phyloP scores from a whole-genome alignment of 2,888 invertebrate genomes.

The Sinotaia quadrata region DNA sequence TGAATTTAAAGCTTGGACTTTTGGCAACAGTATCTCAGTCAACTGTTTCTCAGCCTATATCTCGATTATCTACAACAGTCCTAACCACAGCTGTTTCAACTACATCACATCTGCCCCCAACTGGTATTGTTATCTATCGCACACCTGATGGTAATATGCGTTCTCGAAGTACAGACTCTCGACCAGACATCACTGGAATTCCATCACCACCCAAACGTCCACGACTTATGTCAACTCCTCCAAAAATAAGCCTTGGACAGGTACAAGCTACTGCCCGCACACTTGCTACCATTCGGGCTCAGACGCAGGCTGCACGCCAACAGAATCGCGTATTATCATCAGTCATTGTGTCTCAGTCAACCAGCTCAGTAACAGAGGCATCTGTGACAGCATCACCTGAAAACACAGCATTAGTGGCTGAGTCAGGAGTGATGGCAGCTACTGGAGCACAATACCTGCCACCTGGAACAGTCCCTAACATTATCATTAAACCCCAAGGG shows the following conservation, averaged over 20 bases:
- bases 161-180: slow-evolving; percentile 24
- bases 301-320: slow-evolving; percentile 54
- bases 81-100: slow-evolving; percentile 14
- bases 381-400: background rate
- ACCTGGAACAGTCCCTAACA: slow-evolving; percentile 18
- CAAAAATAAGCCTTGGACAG: too few species aligned
- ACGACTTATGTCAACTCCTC: slow-evolving; percentile 20
- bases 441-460: slow-evolving; percentile 19
- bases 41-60: background rate
- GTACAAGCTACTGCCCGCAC: slow-evolving; percentile 53
- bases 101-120: slow-evolving; percentile 11
- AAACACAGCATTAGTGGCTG: background rate
- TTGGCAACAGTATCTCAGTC: slow-evolving; percentile 26
- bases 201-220: slow-evolving; percentile 40
- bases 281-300: slow-evolving; percentile 60
- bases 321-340: slow-evolving; percentile 39
- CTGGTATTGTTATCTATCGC: slow-evolving; percentile 22
- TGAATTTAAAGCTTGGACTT: slow-evolving; percentile 32
- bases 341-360: slow-evolving; percentile 27
- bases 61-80: slow-evolving; percentile 16
- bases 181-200: slow-evolving; percentile 13
- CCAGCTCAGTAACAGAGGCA: slow-evolving; percentile 30
- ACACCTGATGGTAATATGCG: slow-evolving; percentile 28
- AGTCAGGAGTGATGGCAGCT: slow-evolving; percentile 13
- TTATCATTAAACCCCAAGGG: slow-evolving; percentile 38